Evolutionary conservation across 2,888 invertebrate species (phyloP), one percentile per base, ranked within the genome.

Genomic region (Nymphalis c-album): DNA sequence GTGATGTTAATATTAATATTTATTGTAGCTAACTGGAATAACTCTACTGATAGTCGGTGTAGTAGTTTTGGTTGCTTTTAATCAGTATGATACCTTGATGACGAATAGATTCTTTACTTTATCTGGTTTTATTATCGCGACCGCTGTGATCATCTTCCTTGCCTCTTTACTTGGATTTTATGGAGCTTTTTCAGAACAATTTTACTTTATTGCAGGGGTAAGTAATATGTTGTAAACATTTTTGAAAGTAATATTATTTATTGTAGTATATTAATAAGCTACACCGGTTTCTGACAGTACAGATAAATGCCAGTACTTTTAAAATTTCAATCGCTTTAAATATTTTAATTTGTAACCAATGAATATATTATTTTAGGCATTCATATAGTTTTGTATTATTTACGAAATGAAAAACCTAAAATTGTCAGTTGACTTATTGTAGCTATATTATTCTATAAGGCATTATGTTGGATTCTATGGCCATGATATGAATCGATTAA

Each of bases 111-210:
- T 96, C 87, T 94, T 95, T 79, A 95, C 95, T 0, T 93, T 96
- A 53, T 95, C 96, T 1, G 88, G 94, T 2, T 91, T 95, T 68
- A 86, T 95, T 16, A 94, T 96, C 61, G 93, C 95, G 0, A 93
- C 96, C n/a, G 96, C 95, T 3, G 87, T 76, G 82, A 88, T 96
- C 71, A 95, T 96, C 74, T 93, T 97, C 75, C 78, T 96, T 62
- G 94, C 96, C 7, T 94, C 96, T 0, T 95, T 95, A 80, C 95
- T 97, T 68, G 98, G 97, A 69, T 97, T 97, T 84, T 97, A 97
- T 85, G 97, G 97, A 13, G 97, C 98, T 0, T 90, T 96, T 64
- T 95, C 95, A 62, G 96, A 97, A 83, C 96, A 96, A 82, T 96
- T 97, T 81, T 96, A 96, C 82, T 95, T 97, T 90, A 94, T 96